phyloP scores from a whole-genome alignment of 2,113 vertebrate species.

The Corythornis madagascariensis region DNA sequence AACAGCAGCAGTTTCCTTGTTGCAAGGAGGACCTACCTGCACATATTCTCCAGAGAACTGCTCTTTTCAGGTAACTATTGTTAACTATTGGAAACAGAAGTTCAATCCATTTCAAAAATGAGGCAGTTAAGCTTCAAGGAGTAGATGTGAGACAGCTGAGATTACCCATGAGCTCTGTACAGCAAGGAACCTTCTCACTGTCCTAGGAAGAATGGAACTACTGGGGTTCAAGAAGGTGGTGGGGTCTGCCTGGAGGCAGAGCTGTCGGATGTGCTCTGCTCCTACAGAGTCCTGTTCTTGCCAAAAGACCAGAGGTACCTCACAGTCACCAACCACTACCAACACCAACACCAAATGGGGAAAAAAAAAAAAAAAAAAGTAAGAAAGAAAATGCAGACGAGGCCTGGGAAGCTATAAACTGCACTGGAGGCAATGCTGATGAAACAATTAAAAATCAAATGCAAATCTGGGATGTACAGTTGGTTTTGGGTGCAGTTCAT shows the following conservation, averaged over 20 bases:
- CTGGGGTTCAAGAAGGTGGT: accelerated
- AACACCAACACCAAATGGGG: neutral
- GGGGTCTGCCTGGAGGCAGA: neutral
- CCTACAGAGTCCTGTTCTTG: neutral
- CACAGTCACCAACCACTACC: no score
- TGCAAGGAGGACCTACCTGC: neutral
- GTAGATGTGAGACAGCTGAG: neutral
- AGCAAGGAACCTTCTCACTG: neutral
- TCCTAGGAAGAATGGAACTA: neutral
- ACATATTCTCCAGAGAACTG: neutral
- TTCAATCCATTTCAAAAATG: neutral
- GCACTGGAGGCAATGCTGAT: neutral
- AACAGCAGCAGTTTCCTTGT: neutral
- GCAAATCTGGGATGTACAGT: neutral
- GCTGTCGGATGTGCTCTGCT: neutral
- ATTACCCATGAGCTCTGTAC: neutral
- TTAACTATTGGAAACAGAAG: neutral
- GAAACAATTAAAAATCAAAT: neutral
- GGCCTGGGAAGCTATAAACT: neutral
- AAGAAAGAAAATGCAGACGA: neutral
- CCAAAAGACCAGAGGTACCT: neutral
- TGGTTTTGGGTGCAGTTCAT: neutral
- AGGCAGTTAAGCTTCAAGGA: neutral
- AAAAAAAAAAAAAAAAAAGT: neutral
- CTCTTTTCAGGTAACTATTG: neutral